Conservation (phyloP, 2,888 invertebrate genomes). For the Chirona hameri region DNA sequence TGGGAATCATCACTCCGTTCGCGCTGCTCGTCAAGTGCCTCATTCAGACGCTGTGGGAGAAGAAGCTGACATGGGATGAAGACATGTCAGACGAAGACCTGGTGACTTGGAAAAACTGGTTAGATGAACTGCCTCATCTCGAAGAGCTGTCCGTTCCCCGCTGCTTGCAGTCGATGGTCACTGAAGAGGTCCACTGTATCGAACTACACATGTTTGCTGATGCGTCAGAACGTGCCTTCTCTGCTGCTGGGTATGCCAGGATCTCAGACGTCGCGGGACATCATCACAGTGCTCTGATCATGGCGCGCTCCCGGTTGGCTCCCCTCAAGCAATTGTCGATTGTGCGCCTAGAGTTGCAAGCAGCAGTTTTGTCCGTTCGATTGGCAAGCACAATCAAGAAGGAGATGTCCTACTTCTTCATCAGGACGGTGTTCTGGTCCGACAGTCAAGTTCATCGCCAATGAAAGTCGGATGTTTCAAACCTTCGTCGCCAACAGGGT, state of each 20-base stretch:
- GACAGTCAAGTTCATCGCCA: not conserved
- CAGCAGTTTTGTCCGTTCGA: not conserved
- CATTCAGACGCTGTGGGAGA: not conserved
- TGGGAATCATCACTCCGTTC: not conserved
- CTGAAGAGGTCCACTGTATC: not conserved
- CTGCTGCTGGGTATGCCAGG: not conserved
- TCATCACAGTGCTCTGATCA: not conserved
- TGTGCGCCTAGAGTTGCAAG: not conserved
- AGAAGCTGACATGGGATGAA: not conserved
- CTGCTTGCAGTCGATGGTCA: not conserved
- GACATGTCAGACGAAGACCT: not conserved
- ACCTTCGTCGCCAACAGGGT: too few relatives aligned
- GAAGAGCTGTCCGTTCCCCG: not conserved
- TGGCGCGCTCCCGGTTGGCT: not conserved
- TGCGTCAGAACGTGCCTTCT: not conserved
- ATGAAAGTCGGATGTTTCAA: too few relatives aligned
- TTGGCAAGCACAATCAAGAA: not conserved
- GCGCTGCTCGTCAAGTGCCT: not conserved
- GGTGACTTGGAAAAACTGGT: not conserved
- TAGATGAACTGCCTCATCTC: not conserved
- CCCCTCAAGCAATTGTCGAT: not conserved
- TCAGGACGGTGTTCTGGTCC: not conserved
- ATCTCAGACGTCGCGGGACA: not conserved
- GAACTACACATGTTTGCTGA: not conserved
- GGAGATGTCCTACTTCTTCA: not conserved